Conservation (phyloP, 2,888 invertebrate genomes). For the Malthinus seriepunctatus region DNA sequence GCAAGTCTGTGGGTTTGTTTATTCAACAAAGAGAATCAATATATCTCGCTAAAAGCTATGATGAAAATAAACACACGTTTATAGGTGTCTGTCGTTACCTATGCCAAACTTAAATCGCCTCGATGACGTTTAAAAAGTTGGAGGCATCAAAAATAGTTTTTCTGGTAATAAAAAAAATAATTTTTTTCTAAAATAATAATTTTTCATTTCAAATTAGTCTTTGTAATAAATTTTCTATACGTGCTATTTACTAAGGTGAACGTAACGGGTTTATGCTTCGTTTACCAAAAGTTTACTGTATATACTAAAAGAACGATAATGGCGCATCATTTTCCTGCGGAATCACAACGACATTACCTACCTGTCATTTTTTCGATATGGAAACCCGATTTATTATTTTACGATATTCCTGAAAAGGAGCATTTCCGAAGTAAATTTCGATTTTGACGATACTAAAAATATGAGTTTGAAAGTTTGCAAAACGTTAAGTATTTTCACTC, state of each 20-base stretch:
- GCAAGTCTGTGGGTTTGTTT: constrained; percentile 27
- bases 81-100: constrained; percentile 30
- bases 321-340: constrained; percentile 32
- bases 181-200: not conserved
- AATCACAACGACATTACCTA: constrained; percentile 32
- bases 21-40: constrained; percentile 25
- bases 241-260: constrained; percentile 29
- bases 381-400: constrained; percentile 37
- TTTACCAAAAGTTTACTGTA: constrained; percentile 32
- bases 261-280: constrained; percentile 31
- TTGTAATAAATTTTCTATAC: no score
- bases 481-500: constrained; percentile 3
- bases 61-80: constrained; percentile 29
- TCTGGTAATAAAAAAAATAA: no score
- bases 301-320: constrained; percentile 31
- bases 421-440: constrained; percentile 27
- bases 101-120: constrained; percentile 19
- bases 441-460: constrained; percentile 31
- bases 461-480: constrained; percentile 25
- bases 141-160: no score
- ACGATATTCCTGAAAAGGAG: constrained; percentile 34
- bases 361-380: constrained; percentile 35
- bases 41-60: constrained; percentile 28
- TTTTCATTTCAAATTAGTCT: constrained; percentile 14
- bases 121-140: constrained; percentile 4